Percentiles rank a stretch among this genome's conserved stretches.
phyloP scores from a whole-genome alignment of 1,140 invertebrate genomes.

The Oscheius sp. region DNA sequence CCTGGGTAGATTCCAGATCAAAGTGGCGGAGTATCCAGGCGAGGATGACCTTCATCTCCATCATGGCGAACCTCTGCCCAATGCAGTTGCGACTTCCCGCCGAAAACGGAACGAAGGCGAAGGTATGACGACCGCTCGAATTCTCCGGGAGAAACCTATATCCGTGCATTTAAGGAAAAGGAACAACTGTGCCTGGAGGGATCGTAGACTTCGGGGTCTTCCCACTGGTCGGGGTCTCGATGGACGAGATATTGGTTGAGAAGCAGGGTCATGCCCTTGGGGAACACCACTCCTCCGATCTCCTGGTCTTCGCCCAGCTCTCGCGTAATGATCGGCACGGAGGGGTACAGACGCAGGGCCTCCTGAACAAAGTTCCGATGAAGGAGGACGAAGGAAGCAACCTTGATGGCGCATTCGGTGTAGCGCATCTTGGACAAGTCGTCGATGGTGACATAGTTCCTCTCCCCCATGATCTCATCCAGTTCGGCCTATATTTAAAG shows the following conservation, averaged over 20 bases:
- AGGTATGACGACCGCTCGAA: conserved; percentile 63
- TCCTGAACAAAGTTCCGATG: conserved; percentile 62
- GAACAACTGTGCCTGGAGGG: conserved; percentile 92
- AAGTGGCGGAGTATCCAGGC: conserved; percentile 80
- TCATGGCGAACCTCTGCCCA: conserved; percentile 74
- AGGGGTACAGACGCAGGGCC: conserved; percentile 69
- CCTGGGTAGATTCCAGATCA: conserved; percentile 23
- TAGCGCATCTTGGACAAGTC: conserved; percentile 80
- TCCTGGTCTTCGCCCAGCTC: conserved; percentile 71
- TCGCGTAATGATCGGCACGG: conserved; percentile 72
- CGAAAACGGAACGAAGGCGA: conserved; percentile 57
- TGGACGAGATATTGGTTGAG: conserved; percentile 71
- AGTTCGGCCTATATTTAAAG: conserved; percentile 69
- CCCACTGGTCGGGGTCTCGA: conserved; percentile 73
- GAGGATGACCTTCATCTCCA: conserved; percentile 79
- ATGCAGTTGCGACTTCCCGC: conserved; percentile 61
- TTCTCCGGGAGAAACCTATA: too few species aligned
- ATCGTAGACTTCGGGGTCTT: conserved; percentile 78
- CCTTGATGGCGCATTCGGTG: conserved; percentile 75
- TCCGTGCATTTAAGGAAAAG: too few species aligned
- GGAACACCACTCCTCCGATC: conserved; percentile 67
- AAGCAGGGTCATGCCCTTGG: conserved; percentile 69
- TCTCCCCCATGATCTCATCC: conserved; percentile 74
- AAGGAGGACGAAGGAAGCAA: neutral
- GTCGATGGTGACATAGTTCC: conserved; percentile 74